Evolutionary conservation across 2,113 vertebrate species (phyloP).

Genomic region (Microcebus jonahi): DNA sequence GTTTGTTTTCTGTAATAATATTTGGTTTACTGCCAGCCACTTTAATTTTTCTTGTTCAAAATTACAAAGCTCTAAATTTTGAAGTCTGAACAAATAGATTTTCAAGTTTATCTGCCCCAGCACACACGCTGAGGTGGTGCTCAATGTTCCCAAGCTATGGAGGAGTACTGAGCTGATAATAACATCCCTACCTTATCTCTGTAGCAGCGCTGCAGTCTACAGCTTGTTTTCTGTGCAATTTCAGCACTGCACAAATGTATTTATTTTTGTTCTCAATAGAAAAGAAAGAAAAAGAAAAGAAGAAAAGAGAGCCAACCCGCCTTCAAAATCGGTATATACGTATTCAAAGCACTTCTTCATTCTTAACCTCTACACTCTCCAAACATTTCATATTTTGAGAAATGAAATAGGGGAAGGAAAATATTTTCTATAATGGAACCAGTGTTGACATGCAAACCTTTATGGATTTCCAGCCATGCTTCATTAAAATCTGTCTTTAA

Average conservation of each 20-base stretch:
- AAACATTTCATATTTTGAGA: conserved; percentile 81
- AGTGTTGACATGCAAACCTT: conserved; percentile 78
- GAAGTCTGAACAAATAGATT: not conserved
- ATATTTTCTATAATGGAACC: conserved; percentile 81
- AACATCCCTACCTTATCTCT: not conserved
- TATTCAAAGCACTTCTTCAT: not conserved
- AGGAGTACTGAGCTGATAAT: not conserved
- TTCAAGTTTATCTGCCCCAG: not conserved
- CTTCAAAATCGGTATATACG: not conserved
- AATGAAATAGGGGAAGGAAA: conserved; percentile 80
- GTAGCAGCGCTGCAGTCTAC: fast-evolving
- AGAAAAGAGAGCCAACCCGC: not conserved
- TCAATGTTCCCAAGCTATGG: no score
- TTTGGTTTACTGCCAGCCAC: not conserved
- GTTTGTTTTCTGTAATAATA: not conserved
- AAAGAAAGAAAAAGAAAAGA: not conserved
- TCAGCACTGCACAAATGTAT: not conserved
- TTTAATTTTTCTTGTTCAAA: conserved; percentile 34
- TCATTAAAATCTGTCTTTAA: conserved; percentile 82
- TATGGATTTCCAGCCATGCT: conserved; percentile 80
- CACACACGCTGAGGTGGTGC: not conserved
- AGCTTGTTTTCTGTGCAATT: not conserved
- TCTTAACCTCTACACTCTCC: conserved; percentile 48
- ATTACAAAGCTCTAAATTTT: not conserved
- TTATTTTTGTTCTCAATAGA: conserved; percentile 17